These are phyloP conservation scores for Caenorhabditis wallacei DNA, from an alignment of 2,888 invertebrate species.

Conservation along the genomic window DNA sequence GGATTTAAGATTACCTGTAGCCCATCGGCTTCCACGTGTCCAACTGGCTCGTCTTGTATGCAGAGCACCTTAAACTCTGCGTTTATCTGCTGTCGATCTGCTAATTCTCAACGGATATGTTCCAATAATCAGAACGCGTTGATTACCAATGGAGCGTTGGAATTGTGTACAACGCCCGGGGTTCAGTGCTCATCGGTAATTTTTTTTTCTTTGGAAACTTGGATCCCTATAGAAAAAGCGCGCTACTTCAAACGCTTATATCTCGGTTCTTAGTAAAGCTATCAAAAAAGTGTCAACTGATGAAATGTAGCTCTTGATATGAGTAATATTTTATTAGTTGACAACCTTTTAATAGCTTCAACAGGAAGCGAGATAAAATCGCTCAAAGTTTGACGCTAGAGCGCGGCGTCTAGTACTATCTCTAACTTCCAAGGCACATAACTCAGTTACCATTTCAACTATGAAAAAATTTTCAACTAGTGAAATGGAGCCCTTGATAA, in stretches of 20 bases:
- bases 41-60: constrained; percentile 74
- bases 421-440: too few species aligned
- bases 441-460: too few species aligned
- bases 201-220: background rate
- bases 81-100: constrained; percentile 62
- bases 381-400: too few species aligned
- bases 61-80: constrained; percentile 64
- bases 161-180: constrained; percentile 79
- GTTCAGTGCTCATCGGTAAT: constrained; percentile 68
- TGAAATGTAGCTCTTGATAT: too few species aligned
- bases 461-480: too few species aligned
- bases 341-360: too few species aligned
- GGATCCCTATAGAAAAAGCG: too few species aligned
- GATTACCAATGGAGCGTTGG: constrained; percentile 74
- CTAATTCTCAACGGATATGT: constrained; percentile 76
- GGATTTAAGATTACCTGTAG: constrained; percentile 55
- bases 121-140: constrained; percentile 79
- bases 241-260: background rate
- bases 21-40: constrained; percentile 69
- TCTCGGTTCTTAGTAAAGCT: background rate
- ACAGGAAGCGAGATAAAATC: too few species aligned
- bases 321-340: too few species aligned
- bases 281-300: too few species aligned
- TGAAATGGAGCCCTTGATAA: too few species aligned
- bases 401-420: too few species aligned